Evolutionary conservation across 2,888 invertebrate species (phyloP).

Genomic region (Hypselothyrea guttata): DNA sequence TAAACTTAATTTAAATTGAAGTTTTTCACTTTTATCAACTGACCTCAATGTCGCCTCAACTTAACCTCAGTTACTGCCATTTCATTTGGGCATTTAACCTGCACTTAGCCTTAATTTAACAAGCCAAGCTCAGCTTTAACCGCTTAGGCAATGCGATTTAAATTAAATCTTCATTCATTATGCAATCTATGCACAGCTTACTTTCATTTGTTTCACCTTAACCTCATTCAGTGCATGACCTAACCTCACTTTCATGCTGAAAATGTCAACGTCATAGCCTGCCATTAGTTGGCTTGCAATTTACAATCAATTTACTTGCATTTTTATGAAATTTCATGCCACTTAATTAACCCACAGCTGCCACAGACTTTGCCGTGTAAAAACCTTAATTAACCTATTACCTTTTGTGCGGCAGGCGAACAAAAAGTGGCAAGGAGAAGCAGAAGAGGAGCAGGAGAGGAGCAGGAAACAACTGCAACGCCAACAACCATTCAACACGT

Average conservation of each 20-base stretch:
- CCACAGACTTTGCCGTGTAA: slow-evolving; percentile 21
- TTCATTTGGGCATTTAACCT: too few species aligned
- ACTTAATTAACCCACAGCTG: slow-evolving; percentile 61
- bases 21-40: too few species aligned
- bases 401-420: slow-evolving; percentile 39
- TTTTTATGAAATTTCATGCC: slow-evolving; percentile 50
- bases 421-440: slow-evolving; percentile 4
- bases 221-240: slow-evolving; percentile 32
- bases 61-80: not conserved
- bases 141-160: too few species aligned
- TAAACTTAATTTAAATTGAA: too few species aligned
- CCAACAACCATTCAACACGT: slow-evolving; percentile 51
- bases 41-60: not conserved
- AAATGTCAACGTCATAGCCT: slow-evolving; percentile 13
- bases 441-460: not conserved
- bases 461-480: slow-evolving; percentile 9
- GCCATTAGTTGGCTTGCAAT: slow-evolving; percentile 21
- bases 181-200: slow-evolving; percentile 1
- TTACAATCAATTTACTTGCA: slow-evolving; percentile 47
- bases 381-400: slow-evolving; percentile 68
- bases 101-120: too few species aligned
- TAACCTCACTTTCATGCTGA: slow-evolving; percentile 27
- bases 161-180: not conserved
- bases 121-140: not conserved
- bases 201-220: slow-evolving; percentile 34